These are phyloP conservation scores for Vanessa tameamea DNA, from an alignment of 1,140 invertebrate genomes.

Conservation along the genomic window DNA sequence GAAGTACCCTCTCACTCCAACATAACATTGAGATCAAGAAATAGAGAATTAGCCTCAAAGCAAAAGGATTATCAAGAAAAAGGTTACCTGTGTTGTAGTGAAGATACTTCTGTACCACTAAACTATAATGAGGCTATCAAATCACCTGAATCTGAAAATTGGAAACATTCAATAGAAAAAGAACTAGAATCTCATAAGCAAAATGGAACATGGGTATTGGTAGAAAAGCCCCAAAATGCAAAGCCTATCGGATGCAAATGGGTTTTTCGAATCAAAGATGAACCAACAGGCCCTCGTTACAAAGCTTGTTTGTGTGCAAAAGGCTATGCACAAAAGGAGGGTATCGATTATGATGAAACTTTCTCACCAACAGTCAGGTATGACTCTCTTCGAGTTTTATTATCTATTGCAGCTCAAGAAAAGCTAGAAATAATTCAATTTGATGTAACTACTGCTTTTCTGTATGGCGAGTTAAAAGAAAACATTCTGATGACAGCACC, in stretches of 20 bases:
- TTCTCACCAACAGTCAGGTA: too few species aligned
- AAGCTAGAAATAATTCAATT: too few species aligned
- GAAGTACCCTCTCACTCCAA: not conserved
- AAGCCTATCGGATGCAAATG: slow-evolving; percentile 60
- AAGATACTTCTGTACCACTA: not conserved
- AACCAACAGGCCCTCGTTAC: slow-evolving; percentile 43
- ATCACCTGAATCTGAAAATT: too few species aligned
- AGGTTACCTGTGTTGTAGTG: not conserved
- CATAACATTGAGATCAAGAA: not conserved
- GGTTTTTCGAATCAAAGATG: slow-evolving; percentile 59
- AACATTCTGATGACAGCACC: too few species aligned
- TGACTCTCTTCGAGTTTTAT: too few species aligned
- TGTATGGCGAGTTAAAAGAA: too few species aligned
- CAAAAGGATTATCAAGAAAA: not conserved
- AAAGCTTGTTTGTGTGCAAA: slow-evolving; percentile 54
- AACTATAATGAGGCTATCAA: not conserved
- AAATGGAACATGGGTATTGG: slow-evolving; percentile 49
- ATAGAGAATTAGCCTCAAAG: not conserved
- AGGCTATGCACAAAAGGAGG: too few species aligned
- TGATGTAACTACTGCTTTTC: too few species aligned
- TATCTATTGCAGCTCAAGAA: too few species aligned
- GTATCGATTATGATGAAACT: too few species aligned
- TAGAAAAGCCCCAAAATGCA: slow-evolving; percentile 42
- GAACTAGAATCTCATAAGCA: too few species aligned
- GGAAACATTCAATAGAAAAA: too few species aligned